These are phyloP conservation scores for Mus pahari DNA, from an alignment of 2,113 vertebrate genomes.

Conservation along the genomic window DNA sequence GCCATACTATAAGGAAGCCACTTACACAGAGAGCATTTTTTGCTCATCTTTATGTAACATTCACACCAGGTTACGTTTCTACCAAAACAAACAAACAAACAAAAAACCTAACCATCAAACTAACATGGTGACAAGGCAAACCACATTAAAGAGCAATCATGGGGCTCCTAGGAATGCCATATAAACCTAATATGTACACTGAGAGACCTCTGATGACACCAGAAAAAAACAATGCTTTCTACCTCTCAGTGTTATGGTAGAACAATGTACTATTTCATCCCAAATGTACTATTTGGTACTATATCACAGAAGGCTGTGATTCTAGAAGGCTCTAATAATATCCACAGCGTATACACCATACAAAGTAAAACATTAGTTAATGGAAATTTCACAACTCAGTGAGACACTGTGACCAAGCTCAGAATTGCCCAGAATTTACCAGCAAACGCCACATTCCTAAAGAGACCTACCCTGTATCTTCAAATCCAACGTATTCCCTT, in stretches of 20 bases:
- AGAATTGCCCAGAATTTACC: not conserved
- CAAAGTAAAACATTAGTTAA: not conserved
- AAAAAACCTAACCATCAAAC: not conserved
- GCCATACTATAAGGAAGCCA: not conserved
- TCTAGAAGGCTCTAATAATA: not conserved
- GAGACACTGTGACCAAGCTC: not conserved
- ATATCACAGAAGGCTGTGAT: not conserved
- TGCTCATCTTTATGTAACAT: not conserved
- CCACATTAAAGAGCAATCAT: not conserved
- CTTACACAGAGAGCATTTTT: not conserved
- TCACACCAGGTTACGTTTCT: conserved; percentile 3
- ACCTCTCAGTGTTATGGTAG: not conserved
- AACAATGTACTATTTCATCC: not conserved
- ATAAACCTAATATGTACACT: accelerated
- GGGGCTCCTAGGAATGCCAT: not conserved
- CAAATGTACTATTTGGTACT: not conserved
- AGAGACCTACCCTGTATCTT: conserved; percentile 86
- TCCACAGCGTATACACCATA: not conserved
- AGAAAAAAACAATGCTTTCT: not conserved
- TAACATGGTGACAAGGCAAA: not conserved
- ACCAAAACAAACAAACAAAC: not conserved
- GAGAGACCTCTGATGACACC: not conserved
- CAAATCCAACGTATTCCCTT: conserved; percentile 77
- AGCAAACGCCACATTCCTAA: not conserved
- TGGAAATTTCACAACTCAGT: not conserved